A percentile compares a stretch with the other conserved stretches of the same genome.
Conservation (phyloP, 1,140 invertebrate genomes). For the Brachionus koreanus region DNA sequence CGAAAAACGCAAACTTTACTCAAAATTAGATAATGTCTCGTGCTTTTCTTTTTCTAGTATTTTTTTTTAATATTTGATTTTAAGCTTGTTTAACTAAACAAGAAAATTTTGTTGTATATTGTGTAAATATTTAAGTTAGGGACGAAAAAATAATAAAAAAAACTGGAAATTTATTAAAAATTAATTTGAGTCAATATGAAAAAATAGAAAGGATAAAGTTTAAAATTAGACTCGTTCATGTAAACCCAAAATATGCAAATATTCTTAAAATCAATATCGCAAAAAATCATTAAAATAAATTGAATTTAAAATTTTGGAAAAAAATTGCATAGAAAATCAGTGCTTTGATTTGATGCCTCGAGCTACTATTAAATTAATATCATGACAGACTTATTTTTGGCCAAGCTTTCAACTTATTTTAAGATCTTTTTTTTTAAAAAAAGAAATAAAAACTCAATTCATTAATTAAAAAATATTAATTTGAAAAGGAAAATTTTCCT, state of each 20-base stretch:
- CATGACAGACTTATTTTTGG: too few species aligned
- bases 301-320: not conserved
- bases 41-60: not conserved
- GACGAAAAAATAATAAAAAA: not conserved
- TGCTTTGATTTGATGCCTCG: not conserved
- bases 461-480: not conserved
- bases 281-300: not conserved
- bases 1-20: not conserved
- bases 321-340: not conserved
- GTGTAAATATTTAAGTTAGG: not conserved
- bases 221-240: not conserved
- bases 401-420: too few species aligned
- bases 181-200: not conserved
- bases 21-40: not conserved
- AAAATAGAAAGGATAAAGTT: not conserved
- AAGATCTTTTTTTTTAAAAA: too few species aligned
- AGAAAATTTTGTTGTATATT: not conserved
- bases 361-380: not conserved
- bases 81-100: not conserved
- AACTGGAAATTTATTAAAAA: not conserved
- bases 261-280: not conserved
- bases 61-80: not conserved
- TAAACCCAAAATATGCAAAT: not conserved
- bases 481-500: not conserved
- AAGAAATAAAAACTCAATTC: too few species aligned